phyloP scores from a whole-genome alignment of 2,113 vertebrate genomes.

The Columbina picui region DNA sequence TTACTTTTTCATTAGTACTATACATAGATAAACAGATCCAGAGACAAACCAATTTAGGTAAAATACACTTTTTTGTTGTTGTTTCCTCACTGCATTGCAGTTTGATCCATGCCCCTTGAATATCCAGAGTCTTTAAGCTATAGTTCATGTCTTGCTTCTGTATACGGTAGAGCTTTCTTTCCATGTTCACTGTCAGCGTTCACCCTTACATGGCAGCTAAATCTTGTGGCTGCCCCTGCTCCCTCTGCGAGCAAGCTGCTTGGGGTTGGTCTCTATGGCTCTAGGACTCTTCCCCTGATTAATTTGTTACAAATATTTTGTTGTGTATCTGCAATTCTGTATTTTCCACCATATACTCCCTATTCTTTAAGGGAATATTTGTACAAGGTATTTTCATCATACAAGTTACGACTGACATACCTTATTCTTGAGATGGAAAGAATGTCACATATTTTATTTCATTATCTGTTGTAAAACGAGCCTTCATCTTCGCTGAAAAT shows the following conservation, averaged over 20 bases:
- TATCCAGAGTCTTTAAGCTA: not conserved
- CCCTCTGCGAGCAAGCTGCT: not conserved
- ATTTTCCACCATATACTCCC: not conserved
- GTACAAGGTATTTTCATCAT: not conserved
- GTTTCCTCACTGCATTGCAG: not conserved
- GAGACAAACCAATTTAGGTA: not conserved
- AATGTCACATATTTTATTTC: not conserved
- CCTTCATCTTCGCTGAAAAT: not conserved
- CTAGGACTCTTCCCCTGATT: not conserved
- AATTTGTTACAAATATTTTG: not conserved
- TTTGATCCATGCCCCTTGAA: not conserved
- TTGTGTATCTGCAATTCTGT: not conserved
- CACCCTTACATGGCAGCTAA: accelerated
- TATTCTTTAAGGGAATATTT: not conserved
- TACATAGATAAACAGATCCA: not conserved
- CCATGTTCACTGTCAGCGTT: not conserved
- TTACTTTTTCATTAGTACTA: not conserved
- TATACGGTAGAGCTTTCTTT: not conserved
- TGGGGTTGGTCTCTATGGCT: not conserved
- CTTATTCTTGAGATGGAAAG: not conserved
- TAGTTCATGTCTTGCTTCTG: not conserved
- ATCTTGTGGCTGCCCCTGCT: not conserved
- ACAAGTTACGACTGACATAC: not conserved
- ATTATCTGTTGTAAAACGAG: not conserved
- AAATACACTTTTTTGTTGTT: not conserved